Evolutionary conservation across 2,113 vertebrate genomes (phyloP), one percentile per base, ranked within the genome.

Genomic region (Eptatretus burgeri): DNA sequence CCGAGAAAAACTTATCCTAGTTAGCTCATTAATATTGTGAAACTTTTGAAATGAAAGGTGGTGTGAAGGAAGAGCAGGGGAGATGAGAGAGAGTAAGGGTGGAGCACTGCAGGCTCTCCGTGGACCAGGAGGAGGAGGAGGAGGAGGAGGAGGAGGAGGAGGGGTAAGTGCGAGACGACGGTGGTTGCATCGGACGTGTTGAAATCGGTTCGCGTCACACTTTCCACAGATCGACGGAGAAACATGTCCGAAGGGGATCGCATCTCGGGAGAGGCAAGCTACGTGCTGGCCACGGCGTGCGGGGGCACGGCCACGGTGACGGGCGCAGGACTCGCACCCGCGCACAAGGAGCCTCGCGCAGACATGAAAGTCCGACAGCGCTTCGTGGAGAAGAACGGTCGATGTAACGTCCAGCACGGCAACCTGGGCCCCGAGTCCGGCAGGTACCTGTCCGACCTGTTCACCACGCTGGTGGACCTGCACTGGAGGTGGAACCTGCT

Each of bases 381-480:
- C 56, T 60, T 60, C 56, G 56, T 60, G 56, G 56, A 60, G 56
- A 60, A 60, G 56, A 19, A 60, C 56, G 56, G 56, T 2, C 56
- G 19, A n/a, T 60, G 56, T 19, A 60, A 60, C 19, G 56, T 60
- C 2, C 56, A 60, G 56, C 56, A 60, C 56, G 56, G 56, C 56
- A 60, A 60, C 56, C n/a, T 60, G 10, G 19, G 56, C 56, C 10
- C n/a, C 56, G 56, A 60, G 56, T n/a, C 56, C 10, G 56, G 56
- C 56, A n/a, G 56, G n/a, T 60, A 60, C 56, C 56, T 60, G n/a
- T 60, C 56, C 11, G 56, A 60, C 56, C n/a, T 60, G n/a, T 60
- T 60, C 56, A 60, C 56, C 56, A 13, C 56, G n/a, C 19, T 60
- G 56, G 56, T 60, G 9, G 56, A 60, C 56, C 56, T 60, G 9